Percentiles rank a stretch among this genome's conserved stretches.
Evolutionary conservation across 2,888 invertebrate species (phyloP).

Genomic region (Synergus itoensis): DNA sequence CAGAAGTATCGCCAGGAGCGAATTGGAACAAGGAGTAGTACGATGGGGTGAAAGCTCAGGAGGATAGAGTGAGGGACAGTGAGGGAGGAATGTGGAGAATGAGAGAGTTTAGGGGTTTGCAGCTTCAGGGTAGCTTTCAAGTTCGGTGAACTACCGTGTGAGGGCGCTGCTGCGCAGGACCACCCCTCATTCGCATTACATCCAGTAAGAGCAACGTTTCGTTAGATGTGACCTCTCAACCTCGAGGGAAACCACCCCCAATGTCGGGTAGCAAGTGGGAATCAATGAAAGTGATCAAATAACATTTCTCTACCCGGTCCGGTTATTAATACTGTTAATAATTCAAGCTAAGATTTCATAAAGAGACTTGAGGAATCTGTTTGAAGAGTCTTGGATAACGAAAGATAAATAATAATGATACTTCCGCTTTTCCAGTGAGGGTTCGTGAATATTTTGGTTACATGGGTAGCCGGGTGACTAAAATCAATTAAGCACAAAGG

Average conservation of each 20-base stretch:
- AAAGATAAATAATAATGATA: not conserved
- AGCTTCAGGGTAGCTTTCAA: conserved; percentile 63
- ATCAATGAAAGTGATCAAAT: conserved; percentile 3
- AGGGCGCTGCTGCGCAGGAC: conserved; percentile 72
- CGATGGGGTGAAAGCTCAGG: conserved; percentile 8
- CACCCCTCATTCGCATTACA: conserved; percentile 69
- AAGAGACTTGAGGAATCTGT: not conserved
- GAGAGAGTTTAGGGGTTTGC: conserved; percentile 1
- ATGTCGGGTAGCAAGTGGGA: conserved; percentile 48
- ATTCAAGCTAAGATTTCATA: not conserved
- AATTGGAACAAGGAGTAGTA: not conserved
- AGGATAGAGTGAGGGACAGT: not conserved
- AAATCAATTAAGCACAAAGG: not conserved
- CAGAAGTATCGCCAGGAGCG: conserved; percentile 3
- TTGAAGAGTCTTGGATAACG: not conserved
- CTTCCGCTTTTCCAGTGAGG: not conserved
- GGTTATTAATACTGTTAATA: not conserved
- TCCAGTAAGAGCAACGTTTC: conserved; percentile 63
- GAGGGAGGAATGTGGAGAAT: not conserved
- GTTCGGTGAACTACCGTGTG: conserved; percentile 68
- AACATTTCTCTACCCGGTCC: not conserved
- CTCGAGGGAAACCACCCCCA: conserved; percentile 47
- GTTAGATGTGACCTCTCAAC: conserved; percentile 44
- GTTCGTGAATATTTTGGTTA: not conserved
- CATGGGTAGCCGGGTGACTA: not conserved